Percentiles rank a stretch among this genome's conserved stretches.
Conservation (phyloP, 1,140 invertebrate genomes). For the Acyrthosiphon pisum region DNA sequence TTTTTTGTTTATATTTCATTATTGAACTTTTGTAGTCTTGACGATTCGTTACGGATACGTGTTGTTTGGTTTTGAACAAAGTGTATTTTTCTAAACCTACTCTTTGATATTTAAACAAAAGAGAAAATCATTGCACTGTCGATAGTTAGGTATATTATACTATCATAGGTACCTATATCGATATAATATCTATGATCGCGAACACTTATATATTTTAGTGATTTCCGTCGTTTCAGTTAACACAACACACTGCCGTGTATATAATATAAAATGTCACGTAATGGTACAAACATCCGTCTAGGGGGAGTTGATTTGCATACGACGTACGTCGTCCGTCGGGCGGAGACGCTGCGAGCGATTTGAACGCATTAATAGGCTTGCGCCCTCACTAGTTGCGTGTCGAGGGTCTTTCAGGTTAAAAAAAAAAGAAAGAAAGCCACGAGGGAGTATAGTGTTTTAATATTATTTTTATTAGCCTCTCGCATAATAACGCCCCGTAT, state of each 20-base stretch:
- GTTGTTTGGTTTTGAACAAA: neutral
- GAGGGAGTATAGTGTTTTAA: conserved; percentile 15
- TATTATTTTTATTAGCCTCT: conserved; percentile 45
- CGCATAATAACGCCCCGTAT: conserved; percentile 7
- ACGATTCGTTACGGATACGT: too few species aligned
- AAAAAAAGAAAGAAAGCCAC: neutral
- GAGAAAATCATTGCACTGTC: neutral
- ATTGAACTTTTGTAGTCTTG: too few species aligned
- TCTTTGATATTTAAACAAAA: neutral
- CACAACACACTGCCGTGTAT: neutral
- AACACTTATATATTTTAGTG: neutral
- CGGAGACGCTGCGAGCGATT: neutral
- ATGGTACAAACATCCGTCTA: neutral
- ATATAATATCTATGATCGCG: neutral
- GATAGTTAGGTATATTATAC: neutral
- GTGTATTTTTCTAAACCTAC: neutral
- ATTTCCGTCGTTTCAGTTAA: neutral
- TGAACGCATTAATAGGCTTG: conserved; percentile 18
- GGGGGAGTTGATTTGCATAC: conserved; percentile 3
- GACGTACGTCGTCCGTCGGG: neutral
- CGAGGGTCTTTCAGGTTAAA: conserved; percentile 8
- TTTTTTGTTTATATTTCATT: too few species aligned
- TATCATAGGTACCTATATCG: too few species aligned
- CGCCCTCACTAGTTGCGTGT: conserved; percentile 34
- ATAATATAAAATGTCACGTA: neutral